Evolutionary conservation across 35 echinoderm and acorn worm species (phyloP), one percentile per base, ranked within the genome.

Genomic region (Patiria miniata): DNA sequence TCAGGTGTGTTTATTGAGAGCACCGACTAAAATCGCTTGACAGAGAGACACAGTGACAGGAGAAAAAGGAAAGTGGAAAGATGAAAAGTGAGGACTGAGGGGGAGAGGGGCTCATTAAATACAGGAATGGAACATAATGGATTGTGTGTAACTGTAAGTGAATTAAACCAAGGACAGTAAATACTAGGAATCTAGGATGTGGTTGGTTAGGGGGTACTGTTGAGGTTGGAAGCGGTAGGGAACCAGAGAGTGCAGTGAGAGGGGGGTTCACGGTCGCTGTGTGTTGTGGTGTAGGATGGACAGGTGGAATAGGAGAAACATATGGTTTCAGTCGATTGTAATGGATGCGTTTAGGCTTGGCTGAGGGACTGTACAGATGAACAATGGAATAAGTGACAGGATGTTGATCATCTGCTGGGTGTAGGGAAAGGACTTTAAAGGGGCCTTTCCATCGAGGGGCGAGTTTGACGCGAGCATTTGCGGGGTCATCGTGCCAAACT

Each of bases 391-490:
- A 61, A 29, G 58, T 61, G 5, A 61, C 58, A 5, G 58, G 28
- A 22, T 61, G 18, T 22, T 29, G 18, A 5, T 61, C 18, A 19
- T 19, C 58, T 2, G 58, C 5, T 2, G 58, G 5, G 58, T 61
- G 58, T 4, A 29, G 18, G 17, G 58, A 61, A 29, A 61, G 58
- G 4, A 61, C 58, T 19, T 61, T 61, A 19, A 61, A 61, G 2
- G 58, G 58, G 58, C 58, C 58, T 61, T 61, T 61, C 58, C 58
- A 61, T 4, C 28, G 58, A 29, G 58, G 58, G 58, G 58, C 58
- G 18, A 61, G 58, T 61, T 61, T 61, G 5, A 19, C 58, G 5
- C 58, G 58, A 22, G 58, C 5, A 19, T 61, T 5, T 61, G 18
- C 58, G 18, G 58, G 58, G 18, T 61, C 58, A 61, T 61, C 28